Percentiles rank a stretch among this genome's conserved stretches.
Conservation (phyloP, 2,797 vertebrate genomes). For the Astyanax mexicanus region DNA sequence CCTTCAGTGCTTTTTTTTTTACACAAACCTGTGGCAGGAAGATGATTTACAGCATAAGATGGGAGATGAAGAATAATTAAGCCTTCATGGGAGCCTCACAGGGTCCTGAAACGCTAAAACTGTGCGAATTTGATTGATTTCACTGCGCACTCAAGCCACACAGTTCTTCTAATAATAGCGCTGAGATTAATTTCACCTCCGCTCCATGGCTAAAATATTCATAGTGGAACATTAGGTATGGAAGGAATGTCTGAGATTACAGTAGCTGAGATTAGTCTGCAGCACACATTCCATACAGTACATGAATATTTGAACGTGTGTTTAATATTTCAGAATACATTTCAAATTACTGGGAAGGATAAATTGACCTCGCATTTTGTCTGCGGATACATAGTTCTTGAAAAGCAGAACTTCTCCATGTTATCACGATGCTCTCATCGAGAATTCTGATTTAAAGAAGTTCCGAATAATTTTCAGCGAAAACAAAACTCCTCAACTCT, state of each 20-base stretch:
- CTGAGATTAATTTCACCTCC: constrained; percentile 73
- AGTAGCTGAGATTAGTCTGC: constrained; percentile 52
- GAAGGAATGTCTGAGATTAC: constrained; percentile 67
- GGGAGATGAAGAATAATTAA: neutral
- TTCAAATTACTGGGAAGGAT: constrained; percentile 43
- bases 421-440: neutral
- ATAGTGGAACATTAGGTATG: constrained; percentile 74
- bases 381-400: constrained; percentile 28
- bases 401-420: neutral
- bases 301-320: constrained; percentile 53
- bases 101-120: constrained; percentile 36
- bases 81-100: neutral
- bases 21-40: neutral
- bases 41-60: constrained; percentile 1
- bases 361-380: constrained; percentile 14
- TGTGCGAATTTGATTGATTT: constrained; percentile 53
- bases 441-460: neutral
- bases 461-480: too few species aligned
- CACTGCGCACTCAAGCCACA: constrained; percentile 42
- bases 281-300: constrained; percentile 27
- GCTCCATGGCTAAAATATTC: constrained; percentile 75
- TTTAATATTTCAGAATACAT: constrained; percentile 53
- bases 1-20: neutral
- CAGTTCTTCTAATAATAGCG: constrained; percentile 56
- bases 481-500: too few species aligned